Evolutionary conservation across 92 coral and sea anemone species (phyloP), one percentile per base, ranked within the genome.

Genomic region (Micromussa lordhowensis): DNA sequence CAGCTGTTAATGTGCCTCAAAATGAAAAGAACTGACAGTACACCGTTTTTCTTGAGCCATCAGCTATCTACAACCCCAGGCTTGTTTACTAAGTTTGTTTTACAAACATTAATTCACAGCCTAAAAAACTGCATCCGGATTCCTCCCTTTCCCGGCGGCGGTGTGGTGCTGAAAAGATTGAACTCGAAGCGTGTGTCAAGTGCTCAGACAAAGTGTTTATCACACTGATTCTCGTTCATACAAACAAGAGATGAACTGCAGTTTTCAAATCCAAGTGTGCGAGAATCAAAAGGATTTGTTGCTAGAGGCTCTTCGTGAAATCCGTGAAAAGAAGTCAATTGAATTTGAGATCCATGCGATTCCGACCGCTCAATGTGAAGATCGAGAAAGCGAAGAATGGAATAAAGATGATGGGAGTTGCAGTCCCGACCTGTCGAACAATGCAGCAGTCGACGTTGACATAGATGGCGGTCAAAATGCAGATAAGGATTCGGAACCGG

Each of bases 321-420:
- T 75, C 30, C 79, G 30, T 7, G 79, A 14, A 75, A 22, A 22
- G 68, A 61, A 24, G 30, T 22, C 9, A 14, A 38, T 75, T 75
- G 19, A 75, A 30, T 75, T 75, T 75, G 79, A 75, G 19, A 16
- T 75, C 29, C 30, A 21, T 13, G 79, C 44, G 79, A 75, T 75
- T 44, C 58, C 28, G 79, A 26, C 14, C 79, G 22, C 13, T 22
- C 68, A 61, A 0, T 4, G 68, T 24, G 14, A 6, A 61, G 68
- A 61, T 24, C 19, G 24, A 61, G 68, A 61, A 61, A 24, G 68
- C 68, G 68, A 61, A 4, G 29, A 61, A 61, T 1, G 5, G n/a
- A 61, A 24, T 22, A 3, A n/a, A 61, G 68, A 24, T 2, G 68
- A 13, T 5, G 29, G 7, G 29, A 26, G 26, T 4, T 3, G 29